These are phyloP conservation scores for Agonopterix subpropinquella DNA, from an alignment of 2,888 invertebrate genomes.

Conservation along the genomic window DNA sequence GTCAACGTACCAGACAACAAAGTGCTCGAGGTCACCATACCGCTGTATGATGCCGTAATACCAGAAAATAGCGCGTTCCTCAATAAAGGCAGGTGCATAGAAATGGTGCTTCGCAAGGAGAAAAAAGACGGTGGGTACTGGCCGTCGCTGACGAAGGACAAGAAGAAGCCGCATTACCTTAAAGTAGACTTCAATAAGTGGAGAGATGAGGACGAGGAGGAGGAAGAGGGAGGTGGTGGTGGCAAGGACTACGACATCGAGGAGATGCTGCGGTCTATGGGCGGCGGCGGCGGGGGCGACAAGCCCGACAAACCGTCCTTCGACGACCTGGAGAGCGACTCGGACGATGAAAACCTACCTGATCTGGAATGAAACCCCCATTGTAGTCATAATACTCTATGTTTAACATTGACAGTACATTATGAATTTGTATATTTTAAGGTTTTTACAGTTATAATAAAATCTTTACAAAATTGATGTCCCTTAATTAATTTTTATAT, in stretches of 20 bases:
- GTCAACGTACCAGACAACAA: constrained; percentile 89
- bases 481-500: background rate
- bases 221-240: constrained; percentile 71
- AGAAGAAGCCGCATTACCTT: constrained; percentile 94
- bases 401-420: constrained; percentile 48
- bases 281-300: constrained; percentile 63
- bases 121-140: constrained; percentile 86
- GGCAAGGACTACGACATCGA: constrained; percentile 73
- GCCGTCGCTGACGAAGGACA: constrained; percentile 91
- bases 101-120: constrained; percentile 84
- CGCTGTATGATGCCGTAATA: constrained; percentile 87
- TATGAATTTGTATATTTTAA: constrained; percentile 41
- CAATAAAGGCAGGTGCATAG: constrained; percentile 84
- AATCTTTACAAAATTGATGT: constrained; percentile 32
- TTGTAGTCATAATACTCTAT: constrained; percentile 35
- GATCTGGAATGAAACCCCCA: constrained; percentile 78
- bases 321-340: constrained; percentile 85
- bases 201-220: constrained; percentile 98
- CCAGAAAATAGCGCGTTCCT: constrained; percentile 84
- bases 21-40: constrained; percentile 91
- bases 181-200: constrained; percentile 99
- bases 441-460: constrained; percentile 72
- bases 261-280: constrained; percentile 86
- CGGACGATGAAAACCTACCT: constrained; percentile 87
- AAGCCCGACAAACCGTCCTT: constrained; percentile 80